Percentiles rank a stretch among this genome's conserved stretches.
phyloP scores from a whole-genome alignment of 2,888 invertebrate species.

The Pammene aurita region DNA sequence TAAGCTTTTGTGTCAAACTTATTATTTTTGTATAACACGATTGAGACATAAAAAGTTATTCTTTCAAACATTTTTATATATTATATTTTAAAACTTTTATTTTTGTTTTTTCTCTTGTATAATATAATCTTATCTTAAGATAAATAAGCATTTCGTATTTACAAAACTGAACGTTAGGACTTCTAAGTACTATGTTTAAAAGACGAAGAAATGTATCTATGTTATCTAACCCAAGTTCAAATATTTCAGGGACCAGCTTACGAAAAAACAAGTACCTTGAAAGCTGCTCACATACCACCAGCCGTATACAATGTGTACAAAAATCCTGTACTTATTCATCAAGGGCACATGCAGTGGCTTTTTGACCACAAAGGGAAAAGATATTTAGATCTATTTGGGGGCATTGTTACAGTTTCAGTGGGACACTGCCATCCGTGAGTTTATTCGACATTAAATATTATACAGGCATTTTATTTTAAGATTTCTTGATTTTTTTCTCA shows the following conservation, averaged over 20 bases:
- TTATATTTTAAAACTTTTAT: background rate
- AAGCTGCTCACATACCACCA: conserved; percentile 87
- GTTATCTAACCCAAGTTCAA: too few species aligned
- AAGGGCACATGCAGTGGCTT: conserved; percentile 96
- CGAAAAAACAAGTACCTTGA: conserved; percentile 82
- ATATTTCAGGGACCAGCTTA: conserved; percentile 84
- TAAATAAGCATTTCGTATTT: too few species aligned
- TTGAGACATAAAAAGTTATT: too few species aligned
- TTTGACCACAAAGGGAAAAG: conserved; percentile 93
- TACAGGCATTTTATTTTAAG: too few species aligned
- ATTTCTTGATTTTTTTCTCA: too few species aligned
- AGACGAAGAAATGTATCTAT: too few species aligned
- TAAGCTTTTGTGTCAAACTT: conserved; percentile 50
- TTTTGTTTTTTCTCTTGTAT: too few species aligned
- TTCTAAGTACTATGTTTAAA: too few species aligned
- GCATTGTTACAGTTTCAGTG: conserved; percentile 98
- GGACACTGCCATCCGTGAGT: conserved; percentile 99
- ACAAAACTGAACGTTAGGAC: too few species aligned
- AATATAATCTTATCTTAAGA: too few species aligned
- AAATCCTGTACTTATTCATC: conserved; percentile 91
- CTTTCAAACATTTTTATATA: too few species aligned
- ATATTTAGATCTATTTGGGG: conserved; percentile 97
- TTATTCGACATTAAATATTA: too few species aligned
- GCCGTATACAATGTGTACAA: conserved; percentile 89
- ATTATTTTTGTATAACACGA: background rate